Evolutionary conservation across 2,113 vertebrate species (phyloP), one percentile per base, ranked within the genome.

Genomic region (Protomyctophum bolini): DNA sequence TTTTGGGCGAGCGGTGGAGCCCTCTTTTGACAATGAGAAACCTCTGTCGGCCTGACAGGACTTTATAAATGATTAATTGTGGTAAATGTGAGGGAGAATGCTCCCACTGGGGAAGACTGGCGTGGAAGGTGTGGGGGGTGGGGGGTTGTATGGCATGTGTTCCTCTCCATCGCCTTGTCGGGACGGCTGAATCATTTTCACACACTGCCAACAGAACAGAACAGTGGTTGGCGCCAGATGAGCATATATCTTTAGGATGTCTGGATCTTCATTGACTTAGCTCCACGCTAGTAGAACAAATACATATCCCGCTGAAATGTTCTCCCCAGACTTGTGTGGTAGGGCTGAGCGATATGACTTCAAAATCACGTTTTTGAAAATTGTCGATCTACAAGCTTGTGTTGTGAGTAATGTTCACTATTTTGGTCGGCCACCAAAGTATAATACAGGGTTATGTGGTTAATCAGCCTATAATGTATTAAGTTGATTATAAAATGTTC

Each of bases 61-160:
- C 50, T 76, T 79, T 74, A 74, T 78, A 69, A 88, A 86, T 81
- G 57, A 82, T 76, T 74, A 21, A 81, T 76, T 66, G 6, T 21
- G 7, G 10, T 77, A 58, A 82, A 78, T 7, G 7, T 62, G 21
- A 70, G 28, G 65, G 51, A 33, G 11, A 47, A 51, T 72, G 52
- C 54, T 52, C n/a, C 58, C 14, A 33, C 28, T 52, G 51, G 14
- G 58, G 54, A 46, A 78, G 58, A 3, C 21, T 55, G 28, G 60
- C 21, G 12, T 51, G 63, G 71, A 52, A 33, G 66, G 46, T 29
- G 73, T 76, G 49, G 33, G 65, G 56, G 41, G 28, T 21, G 21
- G 21, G 21, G 21, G 21, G 21, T 21, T 21, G 47, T 48, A 9
- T 56, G 10, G 3, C 59, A 76, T 58, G 64, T 28, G 71, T 72